Evolutionary conservation across 2,888 invertebrate genomes (phyloP).

Genomic region (Cheilosia vulpina): DNA sequence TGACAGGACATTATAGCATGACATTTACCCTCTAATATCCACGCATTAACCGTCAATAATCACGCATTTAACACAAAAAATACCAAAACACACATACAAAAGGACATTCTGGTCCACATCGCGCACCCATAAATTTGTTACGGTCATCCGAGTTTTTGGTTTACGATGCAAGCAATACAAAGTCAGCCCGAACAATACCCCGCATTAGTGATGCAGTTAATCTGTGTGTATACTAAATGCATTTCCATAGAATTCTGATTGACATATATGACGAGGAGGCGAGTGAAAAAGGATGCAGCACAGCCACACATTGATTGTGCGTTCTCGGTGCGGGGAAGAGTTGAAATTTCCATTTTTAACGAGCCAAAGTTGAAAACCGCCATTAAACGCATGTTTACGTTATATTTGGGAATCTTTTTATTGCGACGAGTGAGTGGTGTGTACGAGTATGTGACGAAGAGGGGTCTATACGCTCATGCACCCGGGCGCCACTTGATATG

Average conservation of each 20-base stretch:
- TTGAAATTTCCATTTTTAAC: constrained; percentile 65
- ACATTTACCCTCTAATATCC: constrained; percentile 60
- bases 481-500: constrained; percentile 64
- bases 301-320: not conserved
- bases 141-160: constrained; percentile 63
- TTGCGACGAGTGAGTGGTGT: constrained; percentile 45
- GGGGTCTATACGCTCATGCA: constrained; percentile 7
- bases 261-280: constrained; percentile 49
- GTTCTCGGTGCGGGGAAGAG: not conserved
- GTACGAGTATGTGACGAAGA: constrained; percentile 3
- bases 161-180: constrained; percentile 38
- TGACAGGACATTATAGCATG: constrained; percentile 69
- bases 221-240: constrained; percentile 20
- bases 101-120: constrained; percentile 12
- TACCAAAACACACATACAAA: constrained; percentile 21
- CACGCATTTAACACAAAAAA: constrained; percentile 60
- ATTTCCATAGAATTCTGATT: constrained; percentile 64
- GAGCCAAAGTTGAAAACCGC: constrained; percentile 49
- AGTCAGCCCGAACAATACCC: constrained; percentile 49
- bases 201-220: constrained; percentile 68
- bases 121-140: constrained; percentile 56
- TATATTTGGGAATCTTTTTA: constrained; percentile 37
- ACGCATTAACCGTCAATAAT: constrained; percentile 71
- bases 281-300: constrained; percentile 15
- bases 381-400: constrained; percentile 65